Evolutionary conservation across 2,888 invertebrate species (phyloP), one percentile per base, ranked within the genome.

Genomic region (Drosophila kokeensis): DNA sequence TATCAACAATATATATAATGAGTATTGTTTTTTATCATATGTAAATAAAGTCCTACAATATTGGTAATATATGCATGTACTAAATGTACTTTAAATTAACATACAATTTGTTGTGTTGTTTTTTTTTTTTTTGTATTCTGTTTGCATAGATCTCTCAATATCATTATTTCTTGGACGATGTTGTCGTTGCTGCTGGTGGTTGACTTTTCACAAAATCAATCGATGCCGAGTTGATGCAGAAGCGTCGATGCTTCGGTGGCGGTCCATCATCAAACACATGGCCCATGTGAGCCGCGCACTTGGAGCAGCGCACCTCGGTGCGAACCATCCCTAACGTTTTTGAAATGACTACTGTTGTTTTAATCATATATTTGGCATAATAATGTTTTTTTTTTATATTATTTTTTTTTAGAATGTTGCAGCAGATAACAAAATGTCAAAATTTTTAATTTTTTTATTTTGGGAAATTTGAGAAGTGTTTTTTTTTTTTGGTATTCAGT

Each of bases 221-320:
- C 66, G 93, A 93, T 27, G 97, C 97, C 72, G 98, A 98, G 94
- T 99, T 99, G 94, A 99, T 98, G 94, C 99, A 99, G 95, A 97
- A 99, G 64, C 99, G 95, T 93, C 97, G 97, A 92, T 96, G 96
- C 72, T 97, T 98, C 73, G 98, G 98, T 91, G 96, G 95, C 24
- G 99, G 99, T 83, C 99, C 99, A 93, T 99, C 99, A 93, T 97
- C 96, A 94, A 99, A 99, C 79, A 99, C 98, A 93, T 99, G 99
- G 74, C 99, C 99, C 93, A 99, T 95, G 94, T 99, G 99, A 81
- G 98, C 96, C 80, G 96, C 96, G 94, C 99, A 99, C 93, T 96
- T 95, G 89, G 98, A 96, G 94, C 99, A 99, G 91, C 97, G 96
- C 93, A 99, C 99, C 95, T 99, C 99, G 82, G 98, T 98, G 93